Conservation (phyloP, 2,113 vertebrate genomes). For the Tricholaema leucomelas region DNA sequence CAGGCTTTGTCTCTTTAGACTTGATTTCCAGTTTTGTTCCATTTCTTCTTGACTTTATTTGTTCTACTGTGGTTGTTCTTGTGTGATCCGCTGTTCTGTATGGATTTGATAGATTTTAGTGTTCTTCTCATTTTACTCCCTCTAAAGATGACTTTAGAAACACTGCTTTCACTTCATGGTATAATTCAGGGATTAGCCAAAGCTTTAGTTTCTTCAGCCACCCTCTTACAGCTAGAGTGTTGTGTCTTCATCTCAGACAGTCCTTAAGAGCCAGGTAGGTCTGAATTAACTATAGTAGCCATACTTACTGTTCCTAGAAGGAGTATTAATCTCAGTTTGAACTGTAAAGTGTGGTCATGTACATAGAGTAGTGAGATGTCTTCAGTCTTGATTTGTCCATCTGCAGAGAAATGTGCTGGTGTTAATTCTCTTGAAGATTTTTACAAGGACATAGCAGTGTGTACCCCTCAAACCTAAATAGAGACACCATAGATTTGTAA, state of each 20-base stretch:
- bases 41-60: rapidly evolving
- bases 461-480: not conserved
- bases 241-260: not conserved
- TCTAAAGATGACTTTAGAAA: not conserved
- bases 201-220: not conserved
- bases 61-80: rapidly evolving
- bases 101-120: not conserved
- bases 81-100: not conserved
- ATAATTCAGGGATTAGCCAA: not conserved
- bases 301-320: not conserved
- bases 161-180: not conserved
- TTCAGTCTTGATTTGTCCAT: not conserved
- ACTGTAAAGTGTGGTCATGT: not conserved
- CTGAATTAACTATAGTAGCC: not conserved
- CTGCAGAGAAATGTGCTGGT: not conserved
- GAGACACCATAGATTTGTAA: not conserved
- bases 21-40: rapidly evolving
- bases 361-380: not conserved
- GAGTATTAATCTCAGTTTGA: not conserved
- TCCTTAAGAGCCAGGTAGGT: not conserved
- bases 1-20: not conserved
- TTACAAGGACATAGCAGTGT: not conserved
- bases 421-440: not conserved
- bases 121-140: not conserved
- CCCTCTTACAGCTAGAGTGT: not conserved